These are phyloP conservation scores for Corythucha ciliata DNA, from an alignment of 2,888 invertebrate genomes.

Conservation along the genomic window DNA sequence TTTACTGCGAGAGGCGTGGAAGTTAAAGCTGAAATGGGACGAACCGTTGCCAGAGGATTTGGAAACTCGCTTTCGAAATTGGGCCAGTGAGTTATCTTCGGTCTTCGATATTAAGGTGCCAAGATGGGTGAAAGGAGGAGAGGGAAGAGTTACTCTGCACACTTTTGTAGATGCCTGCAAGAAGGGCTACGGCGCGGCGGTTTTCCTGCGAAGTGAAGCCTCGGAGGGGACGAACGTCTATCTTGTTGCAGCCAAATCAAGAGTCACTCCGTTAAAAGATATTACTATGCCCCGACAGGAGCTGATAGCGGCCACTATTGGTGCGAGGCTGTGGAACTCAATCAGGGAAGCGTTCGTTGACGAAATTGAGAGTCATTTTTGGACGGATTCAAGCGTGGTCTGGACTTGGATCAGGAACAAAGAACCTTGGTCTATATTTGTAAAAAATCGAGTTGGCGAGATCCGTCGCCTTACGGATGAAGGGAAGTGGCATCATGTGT, in stretches of 20 bases:
- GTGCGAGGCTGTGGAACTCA: conserved; percentile 30
- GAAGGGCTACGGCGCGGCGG: conserved; percentile 35
- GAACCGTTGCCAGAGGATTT: conserved; percentile 2
- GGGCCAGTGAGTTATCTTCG: neutral
- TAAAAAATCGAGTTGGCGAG: conserved; percentile 11
- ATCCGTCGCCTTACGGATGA: conserved; percentile 26
- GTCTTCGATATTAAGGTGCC: conserved; percentile 1
- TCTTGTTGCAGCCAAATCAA: conserved; percentile 35
- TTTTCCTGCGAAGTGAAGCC: conserved; percentile 33
- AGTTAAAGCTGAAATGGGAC: conserved; percentile 12
- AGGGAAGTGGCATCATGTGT: conserved; percentile 36
- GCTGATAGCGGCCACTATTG: conserved; percentile 36
- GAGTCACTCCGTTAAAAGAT: conserved; percentile 35
- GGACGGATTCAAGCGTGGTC: conserved; percentile 36
- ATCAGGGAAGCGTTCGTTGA: no score
- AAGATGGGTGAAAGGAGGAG: neutral
- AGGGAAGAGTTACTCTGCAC: conserved; percentile 28
- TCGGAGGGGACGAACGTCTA: conserved; percentile 26
- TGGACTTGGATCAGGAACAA: conserved; percentile 35
- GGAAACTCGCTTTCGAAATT: neutral
- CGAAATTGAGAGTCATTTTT: no score
- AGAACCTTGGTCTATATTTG: conserved; percentile 33
- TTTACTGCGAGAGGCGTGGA: conserved; percentile 31
- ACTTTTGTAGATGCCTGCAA: conserved; percentile 37
- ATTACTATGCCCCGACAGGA: conserved; percentile 39